Base-by-base conservation (phyloP, 2,888 invertebrate genomes). In the Rhagonycha lutea region DNA sequence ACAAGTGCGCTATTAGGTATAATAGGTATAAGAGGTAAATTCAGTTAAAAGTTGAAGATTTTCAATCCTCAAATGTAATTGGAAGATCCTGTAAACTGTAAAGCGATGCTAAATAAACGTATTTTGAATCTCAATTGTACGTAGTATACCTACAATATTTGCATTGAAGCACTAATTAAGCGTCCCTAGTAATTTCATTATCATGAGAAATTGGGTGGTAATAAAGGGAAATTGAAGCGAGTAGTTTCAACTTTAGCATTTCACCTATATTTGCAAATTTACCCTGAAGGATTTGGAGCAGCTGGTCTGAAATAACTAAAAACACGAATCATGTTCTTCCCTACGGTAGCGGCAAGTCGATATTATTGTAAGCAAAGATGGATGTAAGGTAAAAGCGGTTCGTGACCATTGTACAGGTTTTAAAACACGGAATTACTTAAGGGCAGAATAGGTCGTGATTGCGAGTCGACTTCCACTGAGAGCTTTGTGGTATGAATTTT, bases 401-500 rank as follows among this genome's bases (percentile, higher is more conserved):
- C 63, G 63, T 65, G 23, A 23, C 23, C 69, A 47, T 69, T 69
- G 47, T 26, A 47, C 32, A 65, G 63, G 29, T 69, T 69, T 32
- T 69, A 47, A 14, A 23, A 47, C 23, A 69, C 14, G 60, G n/a
- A 14, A 70, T 61, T 60, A 60, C 47, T 67, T 63, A 23, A 29
- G 61, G 61, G 65, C 72, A 73, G 72, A 76, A 77, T 69, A 73
- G 78, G 73, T 76, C 65, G 73, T 74, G 77, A 79, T 80, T 78
- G 78, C 70, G 76, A 80, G 67, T 74, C 73, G 61, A 70, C 74
- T 76, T 80, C 77, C 77, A 77, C 73, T 69, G 74, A 67, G 73
- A 75, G 72, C 67, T 68, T 73, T 78, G 79, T 73, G 80, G 77
- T 78, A 79, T 79, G 80, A 80, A 80, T 80, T 78, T 79, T 78